Conservation (phyloP, 2,888 invertebrate genomes). For the Chloroclysta siterata region DNA sequence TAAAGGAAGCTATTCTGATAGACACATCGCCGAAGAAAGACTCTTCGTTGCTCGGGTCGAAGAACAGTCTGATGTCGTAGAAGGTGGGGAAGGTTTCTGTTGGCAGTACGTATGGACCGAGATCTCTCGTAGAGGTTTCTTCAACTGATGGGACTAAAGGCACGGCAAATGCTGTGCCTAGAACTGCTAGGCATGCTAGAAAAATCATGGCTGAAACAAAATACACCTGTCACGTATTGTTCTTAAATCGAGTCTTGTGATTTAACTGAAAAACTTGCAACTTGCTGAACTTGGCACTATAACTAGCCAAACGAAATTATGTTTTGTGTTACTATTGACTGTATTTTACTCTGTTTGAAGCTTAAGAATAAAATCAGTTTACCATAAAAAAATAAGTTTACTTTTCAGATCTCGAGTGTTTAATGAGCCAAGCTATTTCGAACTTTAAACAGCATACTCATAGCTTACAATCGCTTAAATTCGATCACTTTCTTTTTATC, state of each 20-base stretch:
- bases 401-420: neutral
- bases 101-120: slow-evolving; percentile 80
- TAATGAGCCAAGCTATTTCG: neutral
- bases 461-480: neutral
- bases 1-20: slow-evolving; percentile 64
- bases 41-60: slow-evolving; percentile 70
- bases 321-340: too few relatives aligned
- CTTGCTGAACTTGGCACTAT: too few relatives aligned
- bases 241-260: too few relatives aligned
- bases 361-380: neutral
- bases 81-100: slow-evolving; percentile 76
- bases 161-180: slow-evolving; percentile 57
- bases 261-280: too few relatives aligned
- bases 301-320: too few relatives aligned
- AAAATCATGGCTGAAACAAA: slow-evolving; percentile 71
- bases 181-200: slow-evolving; percentile 58
- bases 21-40: slow-evolving; percentile 75
- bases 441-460: neutral
- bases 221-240: too few relatives aligned
- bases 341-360: too few relatives aligned
- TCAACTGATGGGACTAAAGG: slow-evolving; percentile 46
- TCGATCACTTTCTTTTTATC: neutral
- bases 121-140: slow-evolving; percentile 34
- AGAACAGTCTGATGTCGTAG: slow-evolving; percentile 79
- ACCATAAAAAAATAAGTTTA: neutral